Percentiles rank a stretch among this genome's conserved stretches.
phyloP scores from a whole-genome alignment of 2,113 vertebrate genomes.

The Leptosomus discolor region DNA sequence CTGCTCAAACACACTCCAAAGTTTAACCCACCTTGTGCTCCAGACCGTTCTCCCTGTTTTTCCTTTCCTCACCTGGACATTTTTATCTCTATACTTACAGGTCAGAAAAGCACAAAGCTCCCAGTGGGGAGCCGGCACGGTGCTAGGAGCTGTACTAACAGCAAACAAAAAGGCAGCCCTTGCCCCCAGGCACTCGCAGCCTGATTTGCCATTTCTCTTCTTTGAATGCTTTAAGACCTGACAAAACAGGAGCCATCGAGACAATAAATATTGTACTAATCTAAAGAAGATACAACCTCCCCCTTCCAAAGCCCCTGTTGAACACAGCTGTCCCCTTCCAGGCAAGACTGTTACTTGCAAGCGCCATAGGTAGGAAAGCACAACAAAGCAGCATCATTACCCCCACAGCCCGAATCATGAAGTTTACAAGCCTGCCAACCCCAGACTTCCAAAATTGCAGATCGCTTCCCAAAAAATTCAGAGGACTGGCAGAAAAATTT shows the following conservation, averaged over 20 bases:
- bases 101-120: background rate
- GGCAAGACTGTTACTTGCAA: background rate
- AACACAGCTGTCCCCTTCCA: background rate
- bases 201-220: background rate
- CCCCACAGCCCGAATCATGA: accelerated
- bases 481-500: background rate
- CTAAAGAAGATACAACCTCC: background rate
- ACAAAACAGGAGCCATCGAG: background rate
- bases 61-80: background rate
- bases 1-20: background rate
- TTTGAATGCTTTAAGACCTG: background rate
- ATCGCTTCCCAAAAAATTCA: background rate
- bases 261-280: background rate
- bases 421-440: background rate
- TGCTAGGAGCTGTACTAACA: background rate
- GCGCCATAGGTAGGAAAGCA: background rate
- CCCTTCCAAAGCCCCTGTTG: background rate
- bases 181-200: background rate
- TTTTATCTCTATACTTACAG: background rate
- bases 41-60: accelerated
- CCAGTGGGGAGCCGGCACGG: background rate
- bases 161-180: background rate
- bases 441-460: background rate
- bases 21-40: background rate
- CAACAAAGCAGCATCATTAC: background rate